Percentiles rank a stretch among this genome's conserved stretches.
These are phyloP conservation scores for Madoqua kirkii DNA, from an alignment of 2,113 vertebrate species.

Conservation along the genomic window DNA sequence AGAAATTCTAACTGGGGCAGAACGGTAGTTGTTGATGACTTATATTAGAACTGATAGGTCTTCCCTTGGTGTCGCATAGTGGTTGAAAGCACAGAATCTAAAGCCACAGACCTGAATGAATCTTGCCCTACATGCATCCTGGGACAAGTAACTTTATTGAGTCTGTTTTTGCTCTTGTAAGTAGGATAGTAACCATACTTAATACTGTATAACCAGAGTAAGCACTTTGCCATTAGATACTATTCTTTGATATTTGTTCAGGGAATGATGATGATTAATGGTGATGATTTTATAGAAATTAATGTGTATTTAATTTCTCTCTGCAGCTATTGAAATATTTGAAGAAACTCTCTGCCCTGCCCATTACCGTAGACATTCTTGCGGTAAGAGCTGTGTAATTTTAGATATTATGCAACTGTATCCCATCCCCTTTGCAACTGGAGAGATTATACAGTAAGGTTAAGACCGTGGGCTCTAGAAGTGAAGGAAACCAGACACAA, in stretches of 20 bases:
- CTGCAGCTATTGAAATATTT: constrained; percentile 93
- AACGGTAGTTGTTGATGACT: constrained; percentile 36
- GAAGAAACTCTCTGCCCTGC: constrained; percentile 91
- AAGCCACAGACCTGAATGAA: neutral
- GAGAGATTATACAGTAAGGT: neutral
- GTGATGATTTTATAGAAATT: constrained; percentile 44
- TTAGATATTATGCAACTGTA: neutral
- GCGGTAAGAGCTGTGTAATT: constrained; percentile 86
- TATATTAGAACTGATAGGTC: neutral
- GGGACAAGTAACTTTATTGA: neutral
- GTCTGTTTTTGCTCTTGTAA: constrained; percentile 8
- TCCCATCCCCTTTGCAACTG: neutral
- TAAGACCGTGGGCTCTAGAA: neutral
- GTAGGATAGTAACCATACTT: neutral
- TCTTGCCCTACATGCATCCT: neutral
- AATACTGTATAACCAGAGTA: neutral
- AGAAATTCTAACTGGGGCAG: constrained; percentile 1
- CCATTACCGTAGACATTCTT: constrained; percentile 96
- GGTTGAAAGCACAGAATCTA: neutral
- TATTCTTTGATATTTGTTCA: neutral
- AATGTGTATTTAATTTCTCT: constrained; percentile 51
- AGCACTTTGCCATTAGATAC: neutral
- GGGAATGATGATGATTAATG: neutral
- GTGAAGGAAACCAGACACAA: neutral
- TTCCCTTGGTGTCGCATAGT: neutral